Evolutionary conservation across 2,797 vertebrate species (phyloP).

Genomic region (Hypotaenidia okinawae): DNA sequence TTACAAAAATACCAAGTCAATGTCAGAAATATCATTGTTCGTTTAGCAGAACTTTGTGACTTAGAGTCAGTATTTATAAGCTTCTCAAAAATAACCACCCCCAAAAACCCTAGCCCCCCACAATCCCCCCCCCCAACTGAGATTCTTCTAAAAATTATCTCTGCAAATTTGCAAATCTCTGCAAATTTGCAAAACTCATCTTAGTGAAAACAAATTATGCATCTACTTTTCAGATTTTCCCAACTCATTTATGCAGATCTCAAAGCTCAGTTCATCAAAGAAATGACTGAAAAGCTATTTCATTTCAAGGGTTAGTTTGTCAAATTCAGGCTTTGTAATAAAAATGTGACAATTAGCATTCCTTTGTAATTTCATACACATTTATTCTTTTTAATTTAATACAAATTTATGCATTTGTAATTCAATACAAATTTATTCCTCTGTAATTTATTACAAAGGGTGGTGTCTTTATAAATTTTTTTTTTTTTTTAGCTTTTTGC

Average conservation of each 20-base stretch:
- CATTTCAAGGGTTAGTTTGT: slow-evolving; percentile 4
- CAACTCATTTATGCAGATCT: slow-evolving; percentile 2
- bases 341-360: slow-evolving; percentile 47
- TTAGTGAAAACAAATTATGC: background rate
- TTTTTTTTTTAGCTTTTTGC: slow-evolving; percentile 20
- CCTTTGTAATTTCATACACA: slow-evolving; percentile 34
- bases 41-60: background rate
- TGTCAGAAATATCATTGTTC: background rate
- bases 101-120: background rate
- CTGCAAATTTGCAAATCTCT: too few relatives aligned
- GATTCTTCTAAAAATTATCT: background rate
- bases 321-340: slow-evolving; percentile 36
- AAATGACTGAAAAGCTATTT: slow-evolving; percentile 10
- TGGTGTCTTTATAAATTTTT: background rate
- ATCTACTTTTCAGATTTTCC: background rate
- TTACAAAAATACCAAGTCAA: background rate
- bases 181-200: background rate
- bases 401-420: slow-evolving; percentile 6
- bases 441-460: slow-evolving; percentile 1
- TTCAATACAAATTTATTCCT: slow-evolving; percentile 1
- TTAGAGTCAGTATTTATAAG: background rate
- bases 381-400: background rate
- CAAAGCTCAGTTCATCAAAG: slow-evolving; percentile 15
- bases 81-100: background rate
- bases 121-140: background rate